Conservation (phyloP, 2,888 invertebrate genomes). For the Octonoba sinensis region DNA sequence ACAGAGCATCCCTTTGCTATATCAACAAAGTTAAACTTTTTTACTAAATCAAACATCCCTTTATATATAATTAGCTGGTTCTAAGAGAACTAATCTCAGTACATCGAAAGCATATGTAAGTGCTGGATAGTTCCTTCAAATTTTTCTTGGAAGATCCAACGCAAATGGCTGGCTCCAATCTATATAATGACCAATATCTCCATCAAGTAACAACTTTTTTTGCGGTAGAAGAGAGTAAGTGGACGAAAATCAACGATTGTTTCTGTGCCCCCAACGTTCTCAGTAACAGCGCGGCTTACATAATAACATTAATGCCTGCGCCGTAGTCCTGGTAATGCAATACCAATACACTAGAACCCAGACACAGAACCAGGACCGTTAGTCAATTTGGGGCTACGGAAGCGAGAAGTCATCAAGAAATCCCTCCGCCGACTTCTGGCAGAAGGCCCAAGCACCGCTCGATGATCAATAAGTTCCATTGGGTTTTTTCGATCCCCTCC, state of each 20-base stretch:
- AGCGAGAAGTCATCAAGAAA: constrained; percentile 61
- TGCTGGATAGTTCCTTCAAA: no score
- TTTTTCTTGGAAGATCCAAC: no score
- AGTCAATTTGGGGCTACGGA: constrained; percentile 55
- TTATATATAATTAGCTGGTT: no score
- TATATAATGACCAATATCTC: constrained; percentile 31
- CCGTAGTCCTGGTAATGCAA: constrained; percentile 46
- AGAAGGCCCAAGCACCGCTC: constrained; percentile 48
- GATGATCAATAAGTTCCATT: constrained; percentile 59
- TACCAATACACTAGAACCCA: constrained; percentile 38
- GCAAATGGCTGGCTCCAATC: constrained; percentile 5
- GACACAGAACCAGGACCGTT: constrained; percentile 27
- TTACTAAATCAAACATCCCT: no score
- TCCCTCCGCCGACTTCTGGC: constrained; percentile 53
- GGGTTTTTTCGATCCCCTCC: constrained; percentile 42
- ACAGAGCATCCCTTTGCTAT: no score
- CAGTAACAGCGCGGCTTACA: constrained; percentile 36
- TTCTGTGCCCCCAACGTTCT: constrained; percentile 3
- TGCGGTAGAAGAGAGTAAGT: constrained; percentile 24
- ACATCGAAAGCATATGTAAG: no score
- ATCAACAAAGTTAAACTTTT: no score
- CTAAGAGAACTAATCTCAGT: no score
- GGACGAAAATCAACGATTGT: constrained; percentile 40
- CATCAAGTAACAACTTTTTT: constrained; percentile 18
- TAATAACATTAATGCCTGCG: constrained; percentile 55